These are phyloP conservation scores for Meandrina meandrites DNA, from an alignment of 92 coral and sea anemone genomes.

Conservation along the genomic window DNA sequence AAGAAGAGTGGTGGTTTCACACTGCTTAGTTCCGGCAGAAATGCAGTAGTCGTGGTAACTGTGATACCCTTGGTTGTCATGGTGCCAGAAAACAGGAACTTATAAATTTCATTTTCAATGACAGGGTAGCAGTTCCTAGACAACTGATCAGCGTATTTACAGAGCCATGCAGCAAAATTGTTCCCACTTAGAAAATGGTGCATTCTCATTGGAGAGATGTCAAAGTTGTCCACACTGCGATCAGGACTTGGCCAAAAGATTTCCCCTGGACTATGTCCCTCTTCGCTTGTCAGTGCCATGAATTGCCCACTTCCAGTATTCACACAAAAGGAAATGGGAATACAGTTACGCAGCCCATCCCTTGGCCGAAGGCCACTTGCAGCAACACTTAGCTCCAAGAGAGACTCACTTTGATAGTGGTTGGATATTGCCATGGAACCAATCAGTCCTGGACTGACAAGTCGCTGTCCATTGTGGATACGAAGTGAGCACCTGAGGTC, in stretches of 20 bases:
- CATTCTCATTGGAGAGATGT: slow-evolving; percentile 64
- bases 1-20: slow-evolving; percentile 93
- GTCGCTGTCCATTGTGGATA: slow-evolving; percentile 94
- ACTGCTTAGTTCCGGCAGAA: slow-evolving; percentile 91
- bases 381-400: slow-evolving; percentile 71
- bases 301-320: slow-evolving; percentile 94
- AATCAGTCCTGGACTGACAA: slow-evolving; percentile 85
- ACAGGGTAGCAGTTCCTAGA: slow-evolving; percentile 77
- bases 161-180: slow-evolving; percentile 80
- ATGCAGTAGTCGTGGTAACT: slow-evolving; percentile 87
- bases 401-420: slow-evolving; percentile 94
- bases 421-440: slow-evolving; percentile 93
- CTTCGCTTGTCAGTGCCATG: slow-evolving; percentile 86
- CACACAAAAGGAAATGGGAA: slow-evolving; percentile 86
- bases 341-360: slow-evolving; percentile 82
- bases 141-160: slow-evolving; percentile 75
- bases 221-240: slow-evolving; percentile 63
- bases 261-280: slow-evolving; percentile 85
- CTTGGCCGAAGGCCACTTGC: slow-evolving; percentile 76
- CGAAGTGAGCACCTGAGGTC: slow-evolving; percentile 90
- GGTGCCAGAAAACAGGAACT: slow-evolving; percentile 70
- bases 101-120: slow-evolving; percentile 83
- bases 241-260: slow-evolving; percentile 95
- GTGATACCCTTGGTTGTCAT: slow-evolving; percentile 74
- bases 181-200: slow-evolving; percentile 83